Percentiles rank a stretch among this genome's conserved stretches.
phyloP scores from a whole-genome alignment of 2,888 invertebrate species.

The Cantharis flavilabris region DNA sequence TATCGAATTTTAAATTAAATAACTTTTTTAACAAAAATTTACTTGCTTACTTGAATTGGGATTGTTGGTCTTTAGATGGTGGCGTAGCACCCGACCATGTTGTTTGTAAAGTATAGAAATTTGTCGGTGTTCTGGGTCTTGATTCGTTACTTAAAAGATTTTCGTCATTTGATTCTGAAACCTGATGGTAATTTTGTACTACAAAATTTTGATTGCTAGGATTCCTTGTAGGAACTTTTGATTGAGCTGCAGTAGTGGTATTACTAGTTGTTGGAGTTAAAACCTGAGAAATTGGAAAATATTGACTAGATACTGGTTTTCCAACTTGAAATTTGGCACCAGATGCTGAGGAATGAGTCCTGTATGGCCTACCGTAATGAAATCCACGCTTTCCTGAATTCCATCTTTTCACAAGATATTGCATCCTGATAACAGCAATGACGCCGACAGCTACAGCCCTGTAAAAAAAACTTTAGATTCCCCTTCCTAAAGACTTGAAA shows the following conservation, averaged over 20 bases:
- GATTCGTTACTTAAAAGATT: background rate
- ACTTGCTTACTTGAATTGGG: background rate
- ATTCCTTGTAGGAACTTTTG: background rate
- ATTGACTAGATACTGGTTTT: slow-evolving; percentile 50
- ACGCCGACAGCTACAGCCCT: slow-evolving; percentile 61
- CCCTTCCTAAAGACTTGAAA: background rate
- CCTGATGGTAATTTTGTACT: background rate
- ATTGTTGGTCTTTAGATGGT: slow-evolving; percentile 42
- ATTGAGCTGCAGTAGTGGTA: background rate
- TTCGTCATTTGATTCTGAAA: background rate
- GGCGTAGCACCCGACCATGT: slow-evolving; percentile 50
- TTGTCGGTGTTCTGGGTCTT: slow-evolving; percentile 4
- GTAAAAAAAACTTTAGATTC: background rate
- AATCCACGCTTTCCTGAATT: slow-evolving; percentile 62
- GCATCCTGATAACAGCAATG: slow-evolving; percentile 68
- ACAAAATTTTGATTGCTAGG: background rate
- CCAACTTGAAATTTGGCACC: slow-evolving; percentile 49
- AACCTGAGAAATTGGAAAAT: slow-evolving; percentile 36
- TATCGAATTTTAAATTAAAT: background rate
- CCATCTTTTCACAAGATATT: slow-evolving; percentile 68
- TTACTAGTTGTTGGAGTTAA: background rate
- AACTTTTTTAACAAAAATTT: background rate
- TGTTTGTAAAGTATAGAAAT: background rate
- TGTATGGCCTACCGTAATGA: slow-evolving; percentile 37
- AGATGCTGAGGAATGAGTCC: slow-evolving; percentile 7